Percentiles rank a stretch among this genome's conserved stretches.
Evolutionary conservation across 2,888 invertebrate genomes (phyloP).

Genomic region (Eulithis testata): DNA sequence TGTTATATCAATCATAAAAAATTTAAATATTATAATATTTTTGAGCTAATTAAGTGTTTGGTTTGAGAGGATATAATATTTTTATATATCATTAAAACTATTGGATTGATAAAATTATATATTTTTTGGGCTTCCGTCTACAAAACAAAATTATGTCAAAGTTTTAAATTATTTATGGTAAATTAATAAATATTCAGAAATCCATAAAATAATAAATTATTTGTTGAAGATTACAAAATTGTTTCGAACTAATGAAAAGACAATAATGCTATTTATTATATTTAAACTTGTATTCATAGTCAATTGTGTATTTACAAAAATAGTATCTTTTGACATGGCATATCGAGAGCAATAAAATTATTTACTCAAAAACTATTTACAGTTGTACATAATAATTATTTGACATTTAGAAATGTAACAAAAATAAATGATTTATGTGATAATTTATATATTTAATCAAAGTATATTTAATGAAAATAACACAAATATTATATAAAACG

Average conservation of each 20-base stretch:
- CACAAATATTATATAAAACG: neutral
- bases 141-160: slow-evolving; percentile 28
- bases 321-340: slow-evolving; percentile 45
- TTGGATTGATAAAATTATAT: slow-evolving; percentile 20
- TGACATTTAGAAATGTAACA: neutral
- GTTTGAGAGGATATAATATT: slow-evolving; percentile 16
- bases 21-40: too few species aligned
- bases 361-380: slow-evolving; percentile 44
- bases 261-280: slow-evolving; percentile 44
- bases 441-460: neutral
- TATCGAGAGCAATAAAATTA: slow-evolving; percentile 56
- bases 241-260: slow-evolving; percentile 39
- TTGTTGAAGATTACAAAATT: slow-evolving; percentile 30
- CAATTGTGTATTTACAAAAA: slow-evolving; percentile 37
- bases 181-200: slow-evolving; percentile 8
- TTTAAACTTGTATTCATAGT: slow-evolving; percentile 36
- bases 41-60: neutral
- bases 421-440: neutral
- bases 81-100: slow-evolving; percentile 22
- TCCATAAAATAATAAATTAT: slow-evolving; percentile 19
- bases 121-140: slow-evolving; percentile 43
- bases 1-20: neutral
- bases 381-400: slow-evolving; percentile 30
- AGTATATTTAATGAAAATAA: neutral
- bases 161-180: slow-evolving; percentile 17